Evolutionary conservation across 2,113 vertebrate genomes (phyloP).

Genomic region (Centropus unirufus): DNA sequence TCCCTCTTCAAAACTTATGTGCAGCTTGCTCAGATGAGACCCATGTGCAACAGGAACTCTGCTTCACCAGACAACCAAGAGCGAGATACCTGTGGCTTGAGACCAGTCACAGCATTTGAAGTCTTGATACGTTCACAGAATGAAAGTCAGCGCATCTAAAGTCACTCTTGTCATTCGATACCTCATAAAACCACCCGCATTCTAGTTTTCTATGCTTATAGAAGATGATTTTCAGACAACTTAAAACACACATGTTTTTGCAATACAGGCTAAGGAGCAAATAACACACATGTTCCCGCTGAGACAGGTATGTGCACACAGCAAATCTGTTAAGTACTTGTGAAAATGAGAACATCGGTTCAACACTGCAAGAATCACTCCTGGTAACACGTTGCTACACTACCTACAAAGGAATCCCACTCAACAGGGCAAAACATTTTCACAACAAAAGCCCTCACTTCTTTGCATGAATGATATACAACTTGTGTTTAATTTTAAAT

Average conservation of each 20-base stretch:
- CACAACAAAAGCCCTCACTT: not conserved
- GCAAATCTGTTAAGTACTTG: not conserved
- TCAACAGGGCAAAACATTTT: not conserved
- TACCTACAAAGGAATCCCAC: not conserved
- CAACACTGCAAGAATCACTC: not conserved
- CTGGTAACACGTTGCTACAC: not conserved
- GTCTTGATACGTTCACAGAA: not conserved
- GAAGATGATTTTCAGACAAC: not conserved
- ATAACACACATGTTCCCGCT: not conserved
- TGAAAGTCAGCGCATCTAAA: not conserved
- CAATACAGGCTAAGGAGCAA: not conserved
- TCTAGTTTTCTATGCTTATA: not conserved
- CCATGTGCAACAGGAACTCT: not conserved
- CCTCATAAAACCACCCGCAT: not conserved
- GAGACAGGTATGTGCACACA: not conserved
- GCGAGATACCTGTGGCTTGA: not conserved
- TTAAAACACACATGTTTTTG: not conserved
- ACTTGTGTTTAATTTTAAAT: not conserved
- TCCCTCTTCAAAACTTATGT: not conserved
- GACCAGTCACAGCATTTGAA: not conserved
- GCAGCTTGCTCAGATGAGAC: not conserved
- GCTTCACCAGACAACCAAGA: not conserved
- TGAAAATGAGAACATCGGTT: not conserved
- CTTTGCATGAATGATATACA: not conserved
- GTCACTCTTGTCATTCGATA: not conserved